Conservation (phyloP, 2,797 vertebrate genomes). For the Cossypha caffra region DNA sequence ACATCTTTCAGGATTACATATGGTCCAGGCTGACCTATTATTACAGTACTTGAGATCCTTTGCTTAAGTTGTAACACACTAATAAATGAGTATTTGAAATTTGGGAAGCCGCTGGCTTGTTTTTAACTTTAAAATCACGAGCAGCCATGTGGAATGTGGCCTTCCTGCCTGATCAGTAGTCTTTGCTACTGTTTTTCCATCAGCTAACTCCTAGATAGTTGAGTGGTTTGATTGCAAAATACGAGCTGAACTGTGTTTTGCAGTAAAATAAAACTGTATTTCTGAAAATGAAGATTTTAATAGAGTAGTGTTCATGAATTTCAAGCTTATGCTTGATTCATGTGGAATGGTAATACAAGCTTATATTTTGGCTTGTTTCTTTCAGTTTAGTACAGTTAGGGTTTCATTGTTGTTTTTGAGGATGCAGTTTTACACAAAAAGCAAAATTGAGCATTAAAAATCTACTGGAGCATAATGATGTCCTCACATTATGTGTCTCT, state of each 20-base stretch:
- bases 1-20: neutral
- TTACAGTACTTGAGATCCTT: neutral
- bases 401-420: neutral
- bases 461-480: neutral
- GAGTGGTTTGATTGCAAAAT: neutral
- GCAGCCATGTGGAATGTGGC: neutral
- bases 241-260: neutral
- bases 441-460: neutral
- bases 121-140: neutral
- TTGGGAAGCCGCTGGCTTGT: neutral
- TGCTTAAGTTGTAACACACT: neutral
- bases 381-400: neutral
- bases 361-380: neutral
- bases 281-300: neutral
- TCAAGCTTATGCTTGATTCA: neutral
- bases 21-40: neutral
- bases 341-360: neutral
- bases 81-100: neutral
- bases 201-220: neutral
- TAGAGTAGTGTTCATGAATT: neutral
- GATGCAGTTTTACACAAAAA: neutral
- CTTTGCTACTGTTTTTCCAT: neutral
- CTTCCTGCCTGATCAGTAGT: neutral
- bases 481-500: fast-evolving
- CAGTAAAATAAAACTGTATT: neutral